A percentile compares a stretch with the other conserved stretches of the same genome.
Evolutionary conservation across 2,888 invertebrate genomes (phyloP).

Genomic region (Rotaria macrura): DNA sequence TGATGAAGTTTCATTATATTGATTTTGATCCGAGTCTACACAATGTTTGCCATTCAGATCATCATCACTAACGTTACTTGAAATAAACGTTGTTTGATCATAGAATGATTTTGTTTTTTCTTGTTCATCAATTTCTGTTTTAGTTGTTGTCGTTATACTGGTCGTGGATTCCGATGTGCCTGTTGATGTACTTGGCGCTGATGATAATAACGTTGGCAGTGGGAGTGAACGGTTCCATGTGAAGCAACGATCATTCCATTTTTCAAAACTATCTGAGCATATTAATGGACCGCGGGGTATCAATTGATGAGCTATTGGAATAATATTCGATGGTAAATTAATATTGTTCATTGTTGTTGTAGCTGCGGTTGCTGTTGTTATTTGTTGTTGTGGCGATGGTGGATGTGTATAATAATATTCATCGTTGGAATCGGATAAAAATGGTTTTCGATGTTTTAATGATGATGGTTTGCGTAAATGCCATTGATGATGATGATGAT

Average conservation of each 20-base stretch:
- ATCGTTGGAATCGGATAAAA: background rate
- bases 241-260: background rate
- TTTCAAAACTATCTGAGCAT: constrained; percentile 27
- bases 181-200: background rate
- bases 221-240: background rate
- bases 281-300: constrained; percentile 33
- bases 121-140: background rate
- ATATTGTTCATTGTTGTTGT: background rate
- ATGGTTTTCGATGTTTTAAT: background rate
- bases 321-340: background rate
- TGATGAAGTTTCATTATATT: too few relatives aligned
- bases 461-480: background rate
- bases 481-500: background rate
- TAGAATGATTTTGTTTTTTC: background rate
- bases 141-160: background rate
- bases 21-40: background rate
- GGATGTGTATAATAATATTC: constrained; percentile 19
- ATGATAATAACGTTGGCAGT: background rate
- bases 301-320: background rate
- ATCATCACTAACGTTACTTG: background rate
- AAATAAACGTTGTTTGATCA: background rate
- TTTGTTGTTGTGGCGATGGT: background rate
- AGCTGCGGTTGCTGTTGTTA: background rate
- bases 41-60: background rate
- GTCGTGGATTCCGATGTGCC: background rate